phyloP scores from a whole-genome alignment of 2,888 invertebrate species.

The Trachelus troglodyta region DNA sequence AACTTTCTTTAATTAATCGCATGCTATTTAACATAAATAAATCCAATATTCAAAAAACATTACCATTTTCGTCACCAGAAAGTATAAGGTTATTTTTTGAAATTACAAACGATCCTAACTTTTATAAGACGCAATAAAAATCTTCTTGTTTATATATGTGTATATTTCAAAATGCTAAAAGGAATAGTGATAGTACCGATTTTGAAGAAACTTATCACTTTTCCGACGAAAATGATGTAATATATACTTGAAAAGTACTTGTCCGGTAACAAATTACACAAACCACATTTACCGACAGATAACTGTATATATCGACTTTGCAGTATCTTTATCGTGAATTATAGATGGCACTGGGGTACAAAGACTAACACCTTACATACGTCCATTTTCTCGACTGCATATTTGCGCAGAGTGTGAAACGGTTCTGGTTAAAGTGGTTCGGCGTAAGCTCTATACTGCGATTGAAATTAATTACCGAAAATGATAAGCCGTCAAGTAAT shows the following conservation, averaged over 20 bases:
- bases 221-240: neutral
- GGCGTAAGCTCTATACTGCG: neutral
- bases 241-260: too few relatives aligned
- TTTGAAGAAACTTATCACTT: neutral
- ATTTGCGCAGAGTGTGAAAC: neutral
- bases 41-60: neutral
- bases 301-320: neutral
- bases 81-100: neutral
- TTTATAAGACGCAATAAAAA: neutral
- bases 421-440: neutral
- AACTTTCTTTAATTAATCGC: neutral
- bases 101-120: neutral
- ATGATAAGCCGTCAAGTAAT: constrained; percentile 32
- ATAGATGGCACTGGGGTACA: neutral
- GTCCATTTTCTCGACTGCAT: neutral
- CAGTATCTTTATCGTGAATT: neutral
- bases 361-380: neutral
- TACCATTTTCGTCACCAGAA: neutral
- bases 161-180: neutral
- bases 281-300: neutral
- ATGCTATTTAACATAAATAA: neutral
- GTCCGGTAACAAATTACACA: too few relatives aligned
- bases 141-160: neutral
- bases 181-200: neutral
- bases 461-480: neutral